phyloP scores from a whole-genome alignment of 2,797 vertebrate species.

The Gallinago solitaria region DNA sequence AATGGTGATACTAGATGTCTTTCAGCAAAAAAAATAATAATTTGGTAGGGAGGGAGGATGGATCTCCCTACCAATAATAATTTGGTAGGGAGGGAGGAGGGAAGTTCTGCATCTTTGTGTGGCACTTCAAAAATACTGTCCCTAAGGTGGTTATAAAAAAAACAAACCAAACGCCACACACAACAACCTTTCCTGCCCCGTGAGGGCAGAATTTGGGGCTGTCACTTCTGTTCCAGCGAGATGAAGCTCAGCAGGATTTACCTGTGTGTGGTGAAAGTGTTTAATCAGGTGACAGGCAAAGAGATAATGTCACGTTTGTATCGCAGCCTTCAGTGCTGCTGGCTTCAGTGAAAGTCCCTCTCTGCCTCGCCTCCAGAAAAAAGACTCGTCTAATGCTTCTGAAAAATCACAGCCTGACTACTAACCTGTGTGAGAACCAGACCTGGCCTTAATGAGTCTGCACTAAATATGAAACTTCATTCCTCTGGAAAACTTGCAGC shows the following conservation, averaged over 20 bases:
- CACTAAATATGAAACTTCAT: rapidly evolving
- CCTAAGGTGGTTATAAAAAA: neutral
- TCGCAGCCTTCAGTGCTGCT: neutral
- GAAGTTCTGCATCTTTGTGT: neutral
- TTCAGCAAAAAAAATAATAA: neutral
- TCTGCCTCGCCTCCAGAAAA: rapidly evolving
- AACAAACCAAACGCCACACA: too few species aligned
- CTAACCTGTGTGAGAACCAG: neutral
- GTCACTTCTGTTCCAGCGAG: neutral
- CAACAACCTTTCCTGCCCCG: rapidly evolving
- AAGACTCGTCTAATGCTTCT: rapidly evolving
- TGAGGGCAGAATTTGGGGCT: neutral
- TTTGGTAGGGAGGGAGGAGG: neutral
- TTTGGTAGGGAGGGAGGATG: neutral
- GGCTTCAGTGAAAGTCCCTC: neutral
- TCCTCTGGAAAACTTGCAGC: neutral
- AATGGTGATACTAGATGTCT: neutral
- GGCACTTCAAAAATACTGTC: neutral
- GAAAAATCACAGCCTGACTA: rapidly evolving
- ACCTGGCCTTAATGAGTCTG: neutral
- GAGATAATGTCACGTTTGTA: rapidly evolving
- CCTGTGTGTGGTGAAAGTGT: rapidly evolving
- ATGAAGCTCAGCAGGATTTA: rapidly evolving
- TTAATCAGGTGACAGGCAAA: rapidly evolving
- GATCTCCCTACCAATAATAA: neutral